These are phyloP conservation scores for Brachyistius frenatus DNA, from an alignment of 2,113 vertebrate species.

Conservation along the genomic window DNA sequence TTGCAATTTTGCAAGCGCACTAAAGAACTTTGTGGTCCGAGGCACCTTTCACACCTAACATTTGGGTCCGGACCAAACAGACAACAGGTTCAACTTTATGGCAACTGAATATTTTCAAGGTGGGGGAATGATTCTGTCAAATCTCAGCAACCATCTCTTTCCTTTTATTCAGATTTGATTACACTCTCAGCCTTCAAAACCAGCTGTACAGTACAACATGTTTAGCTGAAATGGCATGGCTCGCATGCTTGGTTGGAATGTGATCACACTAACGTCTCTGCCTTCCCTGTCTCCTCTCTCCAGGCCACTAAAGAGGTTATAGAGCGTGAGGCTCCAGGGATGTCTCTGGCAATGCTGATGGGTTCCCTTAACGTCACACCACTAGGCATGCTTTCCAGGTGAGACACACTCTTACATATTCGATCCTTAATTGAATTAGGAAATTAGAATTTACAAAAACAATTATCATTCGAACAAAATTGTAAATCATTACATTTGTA, in stretches of 20 bases:
- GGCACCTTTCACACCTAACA: too few relatives aligned
- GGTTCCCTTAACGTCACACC: slow-evolving; percentile 99
- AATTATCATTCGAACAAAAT: neutral
- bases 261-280: slow-evolving; percentile 31
- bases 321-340: slow-evolving; percentile 98
- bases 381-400: slow-evolving; percentile 99
- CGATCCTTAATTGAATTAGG: neutral
- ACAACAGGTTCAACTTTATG: too few relatives aligned
- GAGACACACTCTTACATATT: slow-evolving; percentile 57
- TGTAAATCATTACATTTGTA: neutral
- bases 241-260: slow-evolving; percentile 11
- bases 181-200: neutral
- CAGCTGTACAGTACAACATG: neutral
- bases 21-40: too few relatives aligned
- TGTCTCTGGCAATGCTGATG: slow-evolving; percentile 99
- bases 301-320: slow-evolving; percentile 99
- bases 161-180: neutral
- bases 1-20: too few relatives aligned
- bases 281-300: slow-evolving; percentile 25
- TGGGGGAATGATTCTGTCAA: too few relatives aligned
- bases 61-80: too few relatives aligned
- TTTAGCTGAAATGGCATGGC: slow-evolving; percentile 4
- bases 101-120: too few relatives aligned
- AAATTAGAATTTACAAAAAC: neutral
- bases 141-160: neutral